Evolutionary conservation across 2,888 invertebrate genomes (phyloP).

Genomic region (Agrotis clavis): DNA sequence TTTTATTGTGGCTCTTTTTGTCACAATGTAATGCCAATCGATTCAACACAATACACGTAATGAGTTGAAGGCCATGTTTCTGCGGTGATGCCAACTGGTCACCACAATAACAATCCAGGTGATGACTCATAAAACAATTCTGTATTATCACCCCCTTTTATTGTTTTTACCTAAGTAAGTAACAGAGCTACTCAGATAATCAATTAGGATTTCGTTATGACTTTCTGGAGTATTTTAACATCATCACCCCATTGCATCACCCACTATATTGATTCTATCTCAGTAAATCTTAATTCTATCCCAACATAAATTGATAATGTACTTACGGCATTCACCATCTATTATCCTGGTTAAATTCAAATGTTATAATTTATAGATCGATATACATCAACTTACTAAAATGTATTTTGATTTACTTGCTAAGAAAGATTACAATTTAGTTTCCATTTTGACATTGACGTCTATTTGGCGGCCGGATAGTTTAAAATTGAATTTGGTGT

Average conservation of each 20-base stretch:
- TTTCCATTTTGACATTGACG: conserved; percentile 51
- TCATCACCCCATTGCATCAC: neutral
- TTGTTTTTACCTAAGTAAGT: neutral
- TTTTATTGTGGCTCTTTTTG: conserved; percentile 41
- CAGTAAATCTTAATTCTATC: neutral
- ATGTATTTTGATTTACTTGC: conserved; percentile 1
- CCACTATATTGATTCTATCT: neutral
- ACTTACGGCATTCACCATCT: conserved; percentile 64
- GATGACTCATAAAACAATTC: conserved; percentile 6
- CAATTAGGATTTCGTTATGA: neutral
- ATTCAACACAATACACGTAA: conserved; percentile 44
- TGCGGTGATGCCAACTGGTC: conserved; percentile 37
- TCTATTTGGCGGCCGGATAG: conserved; percentile 8
- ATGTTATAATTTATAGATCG: conserved; percentile 7
- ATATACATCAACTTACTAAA: conserved; percentile 7
- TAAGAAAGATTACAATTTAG: conserved; percentile 11
- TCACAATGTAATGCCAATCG: conserved; percentile 23
- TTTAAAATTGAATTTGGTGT: conserved; percentile 26
- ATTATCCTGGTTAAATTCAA: conserved; percentile 3
- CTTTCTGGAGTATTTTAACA: neutral
- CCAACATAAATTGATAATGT: neutral
- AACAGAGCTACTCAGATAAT: neutral
- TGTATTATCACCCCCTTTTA: neutral
- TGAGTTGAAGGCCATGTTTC: conserved; percentile 50
- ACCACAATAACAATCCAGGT: conserved; percentile 10